These are phyloP conservation scores for Phenganax marumi DNA, from an alignment of 92 coral and sea anemone genomes.

Conservation along the genomic window DNA sequence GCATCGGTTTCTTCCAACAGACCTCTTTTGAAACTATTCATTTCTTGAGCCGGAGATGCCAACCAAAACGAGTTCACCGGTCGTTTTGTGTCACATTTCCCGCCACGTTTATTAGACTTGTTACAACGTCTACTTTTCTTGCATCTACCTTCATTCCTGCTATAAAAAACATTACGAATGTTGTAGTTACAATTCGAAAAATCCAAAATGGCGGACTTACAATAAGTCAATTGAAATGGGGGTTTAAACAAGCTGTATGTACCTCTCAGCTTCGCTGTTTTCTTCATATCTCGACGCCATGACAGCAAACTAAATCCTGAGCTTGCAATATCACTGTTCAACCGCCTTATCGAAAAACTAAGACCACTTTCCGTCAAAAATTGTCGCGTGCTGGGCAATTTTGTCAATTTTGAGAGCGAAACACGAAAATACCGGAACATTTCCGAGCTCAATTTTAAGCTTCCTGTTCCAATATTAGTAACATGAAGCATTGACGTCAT, in stretches of 20 bases:
- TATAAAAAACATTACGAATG: too few species aligned
- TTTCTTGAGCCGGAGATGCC: slow-evolving; percentile 6
- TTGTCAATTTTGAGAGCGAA: background rate
- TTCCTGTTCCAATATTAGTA: background rate
- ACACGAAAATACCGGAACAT: background rate
- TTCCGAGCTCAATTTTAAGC: background rate
- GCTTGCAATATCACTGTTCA: background rate
- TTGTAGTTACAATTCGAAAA: too few species aligned
- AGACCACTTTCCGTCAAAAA: background rate
- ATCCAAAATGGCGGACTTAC: too few species aligned
- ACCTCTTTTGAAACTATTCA: background rate
- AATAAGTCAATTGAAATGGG: background rate
- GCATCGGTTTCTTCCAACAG: background rate
- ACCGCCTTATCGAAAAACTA: background rate
- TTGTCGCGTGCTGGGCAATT: background rate
- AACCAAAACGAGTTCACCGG: background rate
- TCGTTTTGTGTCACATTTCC: background rate
- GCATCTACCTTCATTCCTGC: too few species aligned
- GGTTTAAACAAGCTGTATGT: slow-evolving; percentile 2
- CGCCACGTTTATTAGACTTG: background rate
- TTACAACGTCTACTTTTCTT: too few species aligned
- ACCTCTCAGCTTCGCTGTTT: slow-evolving; percentile 1
- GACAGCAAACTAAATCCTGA: background rate
- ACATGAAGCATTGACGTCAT: background rate
- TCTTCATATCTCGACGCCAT: background rate